These are phyloP conservation scores for Ramphastos sulfuratus DNA, from an alignment of 2,113 vertebrate genomes.

Conservation along the genomic window DNA sequence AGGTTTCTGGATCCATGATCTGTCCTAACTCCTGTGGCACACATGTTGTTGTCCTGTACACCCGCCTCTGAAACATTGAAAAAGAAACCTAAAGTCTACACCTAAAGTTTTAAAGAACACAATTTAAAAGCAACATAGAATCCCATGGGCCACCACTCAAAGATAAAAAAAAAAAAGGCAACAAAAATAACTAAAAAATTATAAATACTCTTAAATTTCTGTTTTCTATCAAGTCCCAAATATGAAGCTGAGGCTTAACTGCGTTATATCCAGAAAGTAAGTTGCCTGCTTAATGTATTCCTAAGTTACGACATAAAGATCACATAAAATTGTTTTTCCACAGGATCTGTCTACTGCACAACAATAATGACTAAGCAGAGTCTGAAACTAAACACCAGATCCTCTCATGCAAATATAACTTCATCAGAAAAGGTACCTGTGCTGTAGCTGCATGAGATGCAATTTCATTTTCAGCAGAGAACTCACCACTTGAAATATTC, in stretches of 20 bases:
- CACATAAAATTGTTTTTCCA: neutral
- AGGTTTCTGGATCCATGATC: conserved; percentile 97
- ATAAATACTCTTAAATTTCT: neutral
- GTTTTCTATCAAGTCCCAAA: neutral
- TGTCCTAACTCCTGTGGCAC: conserved; percentile 91
- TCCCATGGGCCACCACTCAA: neutral
- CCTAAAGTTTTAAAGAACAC: neutral
- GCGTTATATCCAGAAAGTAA: neutral
- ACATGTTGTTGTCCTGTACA: conserved; percentile 87
- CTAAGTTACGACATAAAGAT: neutral
- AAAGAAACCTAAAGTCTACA: neutral
- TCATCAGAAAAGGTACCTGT: neutral
- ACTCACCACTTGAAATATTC: fast-evolving
- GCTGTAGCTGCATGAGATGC: neutral
- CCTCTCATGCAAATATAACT: neutral
- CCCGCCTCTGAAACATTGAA: conserved; percentile 82
- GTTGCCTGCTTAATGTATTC: neutral
- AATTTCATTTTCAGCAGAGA: neutral
- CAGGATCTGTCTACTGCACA: neutral
- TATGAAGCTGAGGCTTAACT: neutral
- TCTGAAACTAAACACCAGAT: neutral
- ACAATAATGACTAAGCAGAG: neutral
- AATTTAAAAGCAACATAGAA: neutral
- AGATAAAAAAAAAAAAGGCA: neutral
- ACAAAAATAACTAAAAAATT: neutral